phyloP scores from a whole-genome alignment of 2,797 vertebrate genomes.

The Urosaurus nigricauda region DNA sequence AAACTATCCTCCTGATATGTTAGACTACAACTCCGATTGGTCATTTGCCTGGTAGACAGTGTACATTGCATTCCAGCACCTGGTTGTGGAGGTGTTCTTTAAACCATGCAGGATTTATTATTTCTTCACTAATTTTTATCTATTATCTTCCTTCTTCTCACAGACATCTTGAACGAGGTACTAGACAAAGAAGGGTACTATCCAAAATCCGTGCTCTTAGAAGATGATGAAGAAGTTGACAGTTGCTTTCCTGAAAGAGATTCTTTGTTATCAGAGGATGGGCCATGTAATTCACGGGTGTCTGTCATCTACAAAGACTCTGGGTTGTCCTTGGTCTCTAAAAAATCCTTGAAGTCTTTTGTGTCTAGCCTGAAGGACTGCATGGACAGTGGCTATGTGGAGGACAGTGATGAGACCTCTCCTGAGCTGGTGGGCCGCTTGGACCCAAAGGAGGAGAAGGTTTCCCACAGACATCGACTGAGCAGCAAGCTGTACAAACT shows the following conservation, averaged over 20 bases:
- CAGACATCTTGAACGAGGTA: constrained; percentile 91
- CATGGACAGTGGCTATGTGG: constrained; percentile 91
- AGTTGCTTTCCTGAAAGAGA: constrained; percentile 76
- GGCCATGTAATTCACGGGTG: constrained; percentile 72
- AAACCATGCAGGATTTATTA: background rate
- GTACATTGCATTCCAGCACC: background rate
- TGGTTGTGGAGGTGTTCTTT: background rate
- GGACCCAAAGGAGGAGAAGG: constrained; percentile 66
- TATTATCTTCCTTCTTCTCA: background rate
- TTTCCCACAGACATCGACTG: constrained; percentile 52
- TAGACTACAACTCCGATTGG: background rate
- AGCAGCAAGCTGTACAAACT: constrained; percentile 87
- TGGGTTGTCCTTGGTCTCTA: constrained; percentile 81
- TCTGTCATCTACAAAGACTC: constrained; percentile 84
- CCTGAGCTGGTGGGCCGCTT: constrained; percentile 57
- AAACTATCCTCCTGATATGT: background rate
- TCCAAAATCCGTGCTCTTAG: constrained; percentile 71
- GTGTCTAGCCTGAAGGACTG: constrained; percentile 88
- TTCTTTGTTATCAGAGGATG: constrained; percentile 85
- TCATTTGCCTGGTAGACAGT: background rate
- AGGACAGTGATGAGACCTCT: constrained; percentile 87
- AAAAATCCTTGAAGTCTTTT: constrained; percentile 84
- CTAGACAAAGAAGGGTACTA: constrained; percentile 84
- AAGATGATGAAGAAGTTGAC: constrained; percentile 75
- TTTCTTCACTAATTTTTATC: background rate